Conservation (phyloP, 2,113 vertebrate genomes). For the Silurus glanis region DNA sequence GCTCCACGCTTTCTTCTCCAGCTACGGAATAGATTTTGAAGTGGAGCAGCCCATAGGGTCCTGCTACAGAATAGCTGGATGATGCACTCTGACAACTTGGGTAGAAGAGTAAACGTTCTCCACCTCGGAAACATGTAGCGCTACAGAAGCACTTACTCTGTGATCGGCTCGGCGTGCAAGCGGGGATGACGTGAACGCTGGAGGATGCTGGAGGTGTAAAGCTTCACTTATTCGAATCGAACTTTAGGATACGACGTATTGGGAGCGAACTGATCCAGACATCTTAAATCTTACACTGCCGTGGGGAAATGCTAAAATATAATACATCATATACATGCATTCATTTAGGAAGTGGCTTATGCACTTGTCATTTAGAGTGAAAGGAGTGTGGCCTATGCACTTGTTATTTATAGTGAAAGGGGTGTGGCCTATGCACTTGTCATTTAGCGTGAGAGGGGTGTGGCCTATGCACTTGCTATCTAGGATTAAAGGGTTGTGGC, state of each 20-base stretch:
- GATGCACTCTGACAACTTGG: conserved; percentile 20
- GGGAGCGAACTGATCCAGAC: not conserved
- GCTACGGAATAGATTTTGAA: conserved; percentile 7
- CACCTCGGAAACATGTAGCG: not conserved
- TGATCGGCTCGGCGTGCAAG: not conserved
- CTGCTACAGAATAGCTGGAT: not conserved
- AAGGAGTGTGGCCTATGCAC: not conserved
- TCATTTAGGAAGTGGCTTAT: not conserved
- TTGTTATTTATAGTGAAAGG: not conserved
- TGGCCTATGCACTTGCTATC: not conserved
- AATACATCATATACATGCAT: not conserved
- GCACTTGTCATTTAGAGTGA: not conserved
- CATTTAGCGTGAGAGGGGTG: not conserved
- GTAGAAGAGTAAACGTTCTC: conserved; percentile 17
- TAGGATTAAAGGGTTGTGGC: not conserved
- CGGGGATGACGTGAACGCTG: not conserved
- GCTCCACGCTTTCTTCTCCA: not conserved
- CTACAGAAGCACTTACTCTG: not conserved
- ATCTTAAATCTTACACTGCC: not conserved
- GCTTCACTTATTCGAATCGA: not conserved
- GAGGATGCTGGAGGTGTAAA: not conserved
- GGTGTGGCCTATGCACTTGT: not conserved
- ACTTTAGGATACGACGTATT: not conserved
- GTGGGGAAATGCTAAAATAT: not conserved
- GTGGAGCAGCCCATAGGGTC: conserved; percentile 14